Conservation (phyloP, 2,888 invertebrate species). For the Drosophila algonquin region DNA sequence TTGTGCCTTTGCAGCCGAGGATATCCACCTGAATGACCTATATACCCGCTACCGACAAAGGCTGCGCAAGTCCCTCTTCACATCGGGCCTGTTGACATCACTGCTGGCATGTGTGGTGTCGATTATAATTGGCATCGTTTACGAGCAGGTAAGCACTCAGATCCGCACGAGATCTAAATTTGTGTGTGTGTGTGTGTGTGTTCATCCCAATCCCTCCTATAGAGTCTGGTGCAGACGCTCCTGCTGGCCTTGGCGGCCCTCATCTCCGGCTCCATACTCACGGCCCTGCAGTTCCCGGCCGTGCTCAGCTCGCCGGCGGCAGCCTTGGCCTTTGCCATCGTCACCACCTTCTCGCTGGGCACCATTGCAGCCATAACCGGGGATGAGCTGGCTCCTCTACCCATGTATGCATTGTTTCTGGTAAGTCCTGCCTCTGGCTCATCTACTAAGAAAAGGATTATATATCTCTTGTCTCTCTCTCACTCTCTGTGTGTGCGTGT, state of each 20-base stretch:
- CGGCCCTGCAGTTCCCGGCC: slow-evolving; percentile 83
- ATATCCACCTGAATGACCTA: slow-evolving; percentile 84
- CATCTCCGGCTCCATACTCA: slow-evolving; percentile 82
- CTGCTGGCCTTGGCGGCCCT: slow-evolving; percentile 79
- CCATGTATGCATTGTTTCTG: slow-evolving; percentile 91
- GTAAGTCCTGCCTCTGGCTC: slow-evolving; percentile 82
- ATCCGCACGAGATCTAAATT: neutral
- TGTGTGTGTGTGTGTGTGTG: neutral
- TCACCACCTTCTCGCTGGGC: slow-evolving; percentile 83
- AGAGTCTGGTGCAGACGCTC: slow-evolving; percentile 76
- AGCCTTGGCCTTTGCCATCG: slow-evolving; percentile 83
- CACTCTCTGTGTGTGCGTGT: neutral
- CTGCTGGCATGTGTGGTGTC: slow-evolving; percentile 83
- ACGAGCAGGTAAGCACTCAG: slow-evolving; percentile 76
- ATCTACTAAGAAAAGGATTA: slow-evolving; percentile 20
- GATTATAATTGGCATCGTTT: slow-evolving; percentile 81
- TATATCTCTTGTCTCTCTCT: slow-evolving; percentile 1
- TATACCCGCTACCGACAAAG: slow-evolving; percentile 84
- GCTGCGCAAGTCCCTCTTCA: slow-evolving; percentile 83
- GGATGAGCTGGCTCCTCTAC: slow-evolving; percentile 84
- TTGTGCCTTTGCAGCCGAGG: slow-evolving; percentile 77
- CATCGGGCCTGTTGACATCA: slow-evolving; percentile 83
- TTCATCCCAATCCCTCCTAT: neutral
- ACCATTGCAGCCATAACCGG: slow-evolving; percentile 83
- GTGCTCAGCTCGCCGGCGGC: slow-evolving; percentile 83